A percentile compares a stretch with the other conserved stretches of the same genome.
Conservation (phyloP, 1,140 invertebrate species). For the Rhyzopertha dominica region DNA sequence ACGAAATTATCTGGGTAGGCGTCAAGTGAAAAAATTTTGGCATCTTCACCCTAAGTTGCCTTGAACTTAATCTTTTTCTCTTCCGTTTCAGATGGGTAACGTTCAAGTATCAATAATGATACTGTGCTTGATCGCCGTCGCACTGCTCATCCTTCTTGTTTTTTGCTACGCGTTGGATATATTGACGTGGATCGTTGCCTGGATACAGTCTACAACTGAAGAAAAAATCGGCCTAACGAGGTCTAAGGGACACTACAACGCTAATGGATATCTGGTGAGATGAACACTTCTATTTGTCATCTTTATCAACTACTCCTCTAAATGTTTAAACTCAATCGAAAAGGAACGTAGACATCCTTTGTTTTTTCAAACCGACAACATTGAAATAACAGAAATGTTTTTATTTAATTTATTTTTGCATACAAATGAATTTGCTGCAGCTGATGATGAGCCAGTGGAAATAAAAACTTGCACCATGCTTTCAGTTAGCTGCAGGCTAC, state of each 20-base stretch:
- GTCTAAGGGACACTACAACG: constrained; percentile 53
- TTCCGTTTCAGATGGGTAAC: constrained; percentile 41
- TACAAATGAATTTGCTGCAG: too few relatives aligned
- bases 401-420: too few relatives aligned
- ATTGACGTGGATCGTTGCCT: constrained; percentile 50
- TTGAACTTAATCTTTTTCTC: constrained; percentile 2
- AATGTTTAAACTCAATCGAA: neutral
- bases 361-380: neutral
- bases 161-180: constrained; percentile 52
- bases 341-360: neutral
- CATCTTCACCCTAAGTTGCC: too few relatives aligned
- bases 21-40: too few relatives aligned
- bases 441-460: too few relatives aligned
- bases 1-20: too few relatives aligned
- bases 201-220: constrained; percentile 56
- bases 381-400: neutral
- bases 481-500: too few relatives aligned
- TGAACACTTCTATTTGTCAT: too few relatives aligned
- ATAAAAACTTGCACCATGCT: too few relatives aligned
- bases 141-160: constrained; percentile 44
- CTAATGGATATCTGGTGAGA: constrained; percentile 61
- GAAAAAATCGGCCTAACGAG: constrained; percentile 57
- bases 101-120: constrained; percentile 42
- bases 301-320: neutral
- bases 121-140: constrained; percentile 40